These are phyloP conservation scores for Ophion ventricosus DNA, from an alignment of 2,888 invertebrate species.

Conservation along the genomic window DNA sequence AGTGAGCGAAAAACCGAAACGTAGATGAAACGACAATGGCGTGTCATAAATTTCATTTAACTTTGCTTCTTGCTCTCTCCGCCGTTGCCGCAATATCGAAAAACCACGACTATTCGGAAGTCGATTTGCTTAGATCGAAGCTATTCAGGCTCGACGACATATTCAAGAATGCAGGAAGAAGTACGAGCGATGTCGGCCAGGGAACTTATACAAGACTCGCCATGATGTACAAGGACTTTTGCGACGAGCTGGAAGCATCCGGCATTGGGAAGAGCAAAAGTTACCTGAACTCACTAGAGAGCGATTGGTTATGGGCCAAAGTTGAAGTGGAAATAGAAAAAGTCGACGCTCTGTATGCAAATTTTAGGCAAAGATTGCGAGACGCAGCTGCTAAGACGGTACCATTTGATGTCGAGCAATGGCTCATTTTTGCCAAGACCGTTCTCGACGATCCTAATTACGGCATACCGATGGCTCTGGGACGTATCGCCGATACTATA, in stretches of 20 bases:
- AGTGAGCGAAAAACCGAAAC: not conserved
- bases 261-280: constrained; percentile 64
- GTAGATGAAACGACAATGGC: constrained; percentile 43
- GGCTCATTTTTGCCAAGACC: constrained; percentile 88
- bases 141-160: constrained; percentile 85
- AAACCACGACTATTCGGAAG: constrained; percentile 77
- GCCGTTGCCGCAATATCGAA: constrained; percentile 35
- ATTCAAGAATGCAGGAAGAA: constrained; percentile 82
- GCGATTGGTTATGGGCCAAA: constrained; percentile 87
- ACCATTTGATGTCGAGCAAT: constrained; percentile 83
- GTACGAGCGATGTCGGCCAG: constrained; percentile 48
- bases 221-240: constrained; percentile 85
- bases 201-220: constrained; percentile 85
- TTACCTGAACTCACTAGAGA: constrained; percentile 75
- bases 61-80: constrained; percentile 61
- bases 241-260: constrained; percentile 84
- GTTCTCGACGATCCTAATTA: constrained; percentile 87
- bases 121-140: constrained; percentile 87
- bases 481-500: constrained; percentile 86
- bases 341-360: constrained; percentile 88
- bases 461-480: constrained; percentile 86
- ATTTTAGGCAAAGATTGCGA: constrained; percentile 86
- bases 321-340: constrained; percentile 86
- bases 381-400: constrained; percentile 78
- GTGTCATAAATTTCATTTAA: constrained; percentile 31